Percentiles rank a stretch among this genome's conserved stretches.
Conservation (phyloP, 2,888 invertebrate species). For the Watsonalla binaria region DNA sequence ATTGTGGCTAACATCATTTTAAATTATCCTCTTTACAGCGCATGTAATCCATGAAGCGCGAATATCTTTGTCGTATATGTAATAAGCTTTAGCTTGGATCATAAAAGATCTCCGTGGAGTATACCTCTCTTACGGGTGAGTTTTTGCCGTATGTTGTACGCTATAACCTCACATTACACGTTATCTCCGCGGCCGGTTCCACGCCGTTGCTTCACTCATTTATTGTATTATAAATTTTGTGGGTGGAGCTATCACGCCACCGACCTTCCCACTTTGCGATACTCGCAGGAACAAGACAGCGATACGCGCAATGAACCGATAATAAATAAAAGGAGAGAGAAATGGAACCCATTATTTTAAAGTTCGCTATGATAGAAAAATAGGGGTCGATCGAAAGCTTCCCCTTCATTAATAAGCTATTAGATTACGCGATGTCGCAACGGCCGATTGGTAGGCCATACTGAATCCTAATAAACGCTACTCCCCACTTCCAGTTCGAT, state of each 20-base stretch:
- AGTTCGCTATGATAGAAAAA: conserved; percentile 72
- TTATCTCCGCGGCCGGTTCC: conserved; percentile 65
- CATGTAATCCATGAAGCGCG: conserved; percentile 60
- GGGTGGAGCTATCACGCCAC: conserved; percentile 65
- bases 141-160: conserved; percentile 71
- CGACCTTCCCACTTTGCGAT: conserved; percentile 66
- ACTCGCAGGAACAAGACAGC: conserved; percentile 63
- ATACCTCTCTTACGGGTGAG: conserved; percentile 57
- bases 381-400: conserved; percentile 66
- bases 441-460: conserved; percentile 74
- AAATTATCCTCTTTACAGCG: conserved; percentile 68
- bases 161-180: conserved; percentile 67
- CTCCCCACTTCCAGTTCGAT: conserved; percentile 75
- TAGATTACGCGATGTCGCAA: conserved; percentile 73
- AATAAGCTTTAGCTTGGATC: conserved; percentile 53
- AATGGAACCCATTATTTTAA: conserved; percentile 60
- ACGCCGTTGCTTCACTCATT: conserved; percentile 61
- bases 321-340: conserved; percentile 51
- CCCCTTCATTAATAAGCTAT: conserved; percentile 78
- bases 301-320: conserved; percentile 46
- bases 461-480: conserved; percentile 75
- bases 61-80: conserved; percentile 54
- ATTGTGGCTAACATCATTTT: conserved; percentile 61
- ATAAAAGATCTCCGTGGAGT: conserved; percentile 60
- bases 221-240: conserved; percentile 75